Percentiles rank a stretch among this genome's conserved stretches.
Evolutionary conservation across 2,113 vertebrate species (phyloP).

Genomic region (Ranitomeya variabilis): DNA sequence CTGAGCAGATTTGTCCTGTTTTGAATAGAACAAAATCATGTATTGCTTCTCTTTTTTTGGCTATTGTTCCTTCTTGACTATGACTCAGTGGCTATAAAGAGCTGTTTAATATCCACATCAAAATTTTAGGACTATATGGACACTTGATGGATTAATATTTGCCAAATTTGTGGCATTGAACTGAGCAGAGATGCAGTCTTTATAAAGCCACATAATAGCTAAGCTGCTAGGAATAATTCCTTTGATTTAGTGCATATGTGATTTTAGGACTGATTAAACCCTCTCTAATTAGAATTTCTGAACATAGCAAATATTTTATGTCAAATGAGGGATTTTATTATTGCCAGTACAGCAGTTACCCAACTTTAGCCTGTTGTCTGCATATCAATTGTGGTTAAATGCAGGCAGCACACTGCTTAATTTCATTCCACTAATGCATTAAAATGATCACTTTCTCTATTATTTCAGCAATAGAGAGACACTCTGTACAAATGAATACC

Average conservation of each 20-base stretch:
- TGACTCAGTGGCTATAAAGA: background rate
- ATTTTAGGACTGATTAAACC: conserved; percentile 36
- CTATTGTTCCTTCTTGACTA: background rate
- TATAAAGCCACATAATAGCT: background rate
- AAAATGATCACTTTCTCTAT: background rate
- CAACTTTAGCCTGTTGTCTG: conserved; percentile 3
- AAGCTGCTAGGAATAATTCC: conserved; percentile 16
- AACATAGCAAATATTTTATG: conserved; percentile 28
- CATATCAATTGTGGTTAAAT: conserved; percentile 24
- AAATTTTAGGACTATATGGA: background rate
- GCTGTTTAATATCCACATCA: conserved; percentile 31
- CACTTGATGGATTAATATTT: conserved; percentile 39
- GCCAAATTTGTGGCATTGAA: conserved; percentile 8
- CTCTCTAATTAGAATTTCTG: conserved; percentile 42
- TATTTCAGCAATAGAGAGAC: background rate
- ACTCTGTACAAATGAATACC: background rate
- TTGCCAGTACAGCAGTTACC: conserved; percentile 26
- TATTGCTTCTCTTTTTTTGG: background rate
- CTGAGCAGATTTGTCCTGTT: background rate
- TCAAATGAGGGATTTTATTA: conserved; percentile 27
- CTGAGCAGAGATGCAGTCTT: background rate
- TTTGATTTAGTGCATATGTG: conserved; percentile 44
- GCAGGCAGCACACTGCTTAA: conserved; percentile 14
- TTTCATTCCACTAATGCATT: background rate
- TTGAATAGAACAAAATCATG: too few species aligned